A percentile compares a stretch with the other conserved stretches of the same genome.
phyloP scores from a whole-genome alignment of 2,113 vertebrate genomes.

The Spheniscus mendiculus region DNA sequence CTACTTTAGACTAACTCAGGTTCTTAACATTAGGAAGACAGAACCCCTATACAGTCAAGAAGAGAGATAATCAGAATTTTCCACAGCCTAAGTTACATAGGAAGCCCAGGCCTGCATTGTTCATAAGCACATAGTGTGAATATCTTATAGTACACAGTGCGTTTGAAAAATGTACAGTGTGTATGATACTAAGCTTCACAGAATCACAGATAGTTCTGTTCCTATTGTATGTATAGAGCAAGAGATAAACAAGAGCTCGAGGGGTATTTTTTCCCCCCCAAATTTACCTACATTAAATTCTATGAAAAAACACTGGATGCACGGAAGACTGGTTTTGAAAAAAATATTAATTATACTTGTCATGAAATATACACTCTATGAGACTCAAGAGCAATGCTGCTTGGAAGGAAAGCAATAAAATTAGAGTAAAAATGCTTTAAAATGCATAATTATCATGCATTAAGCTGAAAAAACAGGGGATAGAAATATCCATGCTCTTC shows the following conservation, averaged over 20 bases:
- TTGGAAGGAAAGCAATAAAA: slow-evolving; percentile 37
- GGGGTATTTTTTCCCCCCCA: neutral
- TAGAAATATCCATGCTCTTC: slow-evolving; percentile 59
- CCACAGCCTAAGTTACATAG: neutral
- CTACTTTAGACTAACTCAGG: neutral
- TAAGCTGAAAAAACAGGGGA: slow-evolving; percentile 47
- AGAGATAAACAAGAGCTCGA: neutral
- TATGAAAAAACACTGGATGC: neutral
- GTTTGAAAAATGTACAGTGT: neutral
- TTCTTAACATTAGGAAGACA: too few relatives aligned
- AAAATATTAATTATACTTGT: neutral
- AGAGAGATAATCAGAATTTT: too few relatives aligned
- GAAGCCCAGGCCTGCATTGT: neutral
- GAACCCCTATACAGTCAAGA: too few relatives aligned
- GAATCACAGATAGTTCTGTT: neutral
- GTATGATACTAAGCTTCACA: neutral
- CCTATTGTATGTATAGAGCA: neutral
- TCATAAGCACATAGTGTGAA: neutral
- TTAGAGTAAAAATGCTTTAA: slow-evolving; percentile 62
- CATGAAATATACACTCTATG: neutral
- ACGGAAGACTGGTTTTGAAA: neutral
- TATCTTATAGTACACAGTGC: neutral
- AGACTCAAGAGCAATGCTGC: slow-evolving; percentile 6
- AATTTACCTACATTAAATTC: neutral
- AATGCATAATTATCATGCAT: slow-evolving; percentile 65